Base-by-base conservation (phyloP, 2,797 vertebrate genomes). In the Dallia pectoralis region DNA sequence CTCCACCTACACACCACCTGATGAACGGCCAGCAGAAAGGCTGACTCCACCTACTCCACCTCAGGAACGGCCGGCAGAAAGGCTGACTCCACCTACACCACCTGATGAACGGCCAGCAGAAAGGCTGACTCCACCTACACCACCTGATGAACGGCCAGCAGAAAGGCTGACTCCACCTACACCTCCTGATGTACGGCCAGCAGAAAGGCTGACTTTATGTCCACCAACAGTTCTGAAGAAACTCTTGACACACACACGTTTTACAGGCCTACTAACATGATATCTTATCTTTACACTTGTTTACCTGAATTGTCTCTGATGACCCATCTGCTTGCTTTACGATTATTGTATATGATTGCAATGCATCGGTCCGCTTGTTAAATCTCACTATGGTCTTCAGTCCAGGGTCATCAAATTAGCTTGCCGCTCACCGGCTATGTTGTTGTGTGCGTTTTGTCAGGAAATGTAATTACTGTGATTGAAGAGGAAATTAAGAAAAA, bases 1-100 rank as follows among this genome's bases (percentile, higher is more conserved):
- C 8, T 65, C 67, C 81, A 71, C 84, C 0, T 89, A 1, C 33
- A 59, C 53, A n/a, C 5, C 22, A 25, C 19, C 63, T 65, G 29
- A 36, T 65, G 63, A 4, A 25, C 19, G 33, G 33, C 33, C 33
- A 36, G 93, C 85, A 85, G n/a, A n/a, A n/a, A n/a, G n/a, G n/a
- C n/a, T n/a, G n/a, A 90, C 84, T 93, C 93, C 69, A 91, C 91
- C 0, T 93, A 73, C 70, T 72, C 73, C 36, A 93, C 91, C 4
- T 91, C 76, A 84, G 62, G 44, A 19, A 32, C 16, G 40, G 40
- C 6, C 40, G 9, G 11, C 40, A 4, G 2, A 18, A 25, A 9
- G 15, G 9, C 53, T 3, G n/a, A 56, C 48, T 16, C 47, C 27
- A 32, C 44, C n/a, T 56, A 56, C 53, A 56, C 22, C n/a, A 19